Percentiles rank a stretch among this genome's conserved stretches.
Evolutionary conservation across 1,140 invertebrate genomes (phyloP).

Genomic region (Drosophila rufa): DNA sequence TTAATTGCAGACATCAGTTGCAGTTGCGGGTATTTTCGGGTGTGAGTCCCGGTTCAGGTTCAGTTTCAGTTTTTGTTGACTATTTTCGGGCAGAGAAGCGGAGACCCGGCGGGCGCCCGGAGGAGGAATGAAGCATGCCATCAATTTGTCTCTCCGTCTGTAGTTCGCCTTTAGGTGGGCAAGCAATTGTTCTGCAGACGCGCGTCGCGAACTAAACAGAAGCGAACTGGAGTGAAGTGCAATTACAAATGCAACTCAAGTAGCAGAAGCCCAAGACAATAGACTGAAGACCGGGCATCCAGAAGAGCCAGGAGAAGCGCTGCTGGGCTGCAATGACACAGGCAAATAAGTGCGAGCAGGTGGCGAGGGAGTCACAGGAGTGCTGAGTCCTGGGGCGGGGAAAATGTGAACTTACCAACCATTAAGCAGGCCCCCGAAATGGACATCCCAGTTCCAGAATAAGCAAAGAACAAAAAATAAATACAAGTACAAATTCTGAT

Average conservation of each 20-base stretch:
- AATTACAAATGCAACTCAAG: conserved; percentile 83
- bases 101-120: not conserved
- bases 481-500: not conserved
- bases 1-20: conserved; percentile 85
- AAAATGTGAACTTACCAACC: not conserved
- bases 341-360: conserved; percentile 46
- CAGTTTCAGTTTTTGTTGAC: conserved; percentile 29
- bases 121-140: conserved; percentile 68
- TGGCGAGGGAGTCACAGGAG: not conserved
- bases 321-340: conserved; percentile 49
- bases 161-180: conserved; percentile 60
- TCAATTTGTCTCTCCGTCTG: conserved; percentile 79
- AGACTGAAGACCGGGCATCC: conserved; percentile 12
- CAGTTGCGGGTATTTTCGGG: conserved; percentile 61
- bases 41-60: conserved; percentile 1
- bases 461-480: not conserved
- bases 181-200: conserved; percentile 70
- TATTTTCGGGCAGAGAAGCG: conserved; percentile 13
- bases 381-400: too few relatives aligned
- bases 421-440: not conserved
- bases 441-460: not conserved
- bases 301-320: conserved; percentile 22
- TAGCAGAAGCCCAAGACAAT: conserved; percentile 53
- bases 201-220: conserved; percentile 23
- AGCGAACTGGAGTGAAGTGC: conserved; percentile 64